Conservation (phyloP, 2,888 invertebrate species). For the Cheilosia vernalis region DNA sequence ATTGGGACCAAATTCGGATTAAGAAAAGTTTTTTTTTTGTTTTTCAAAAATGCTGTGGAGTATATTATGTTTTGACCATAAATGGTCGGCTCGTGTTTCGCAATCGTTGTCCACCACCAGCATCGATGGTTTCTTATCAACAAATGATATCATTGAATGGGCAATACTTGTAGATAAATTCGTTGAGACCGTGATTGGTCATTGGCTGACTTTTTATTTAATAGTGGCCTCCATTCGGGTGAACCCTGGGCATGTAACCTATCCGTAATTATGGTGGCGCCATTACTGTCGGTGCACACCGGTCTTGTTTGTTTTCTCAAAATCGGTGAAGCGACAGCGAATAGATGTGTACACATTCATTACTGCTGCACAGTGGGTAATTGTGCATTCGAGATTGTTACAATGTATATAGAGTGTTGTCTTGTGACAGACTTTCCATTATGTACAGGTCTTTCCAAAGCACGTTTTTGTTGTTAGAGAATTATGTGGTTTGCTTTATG, state of each 20-base stretch:
- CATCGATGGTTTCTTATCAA: neutral
- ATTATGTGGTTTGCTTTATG: no score
- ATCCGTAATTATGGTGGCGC: slow-evolving; percentile 6
- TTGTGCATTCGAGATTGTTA: no score
- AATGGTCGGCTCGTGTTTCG: slow-evolving; percentile 39
- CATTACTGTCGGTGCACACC: slow-evolving; percentile 1
- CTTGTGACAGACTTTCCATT: no score
- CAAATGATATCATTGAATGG: neutral
- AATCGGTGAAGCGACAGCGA: neutral
- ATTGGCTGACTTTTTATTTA: neutral
- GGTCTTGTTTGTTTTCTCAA: neutral
- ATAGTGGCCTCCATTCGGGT: neutral
- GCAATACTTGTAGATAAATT: neutral
- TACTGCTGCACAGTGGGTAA: no score
- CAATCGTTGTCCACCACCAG: neutral
- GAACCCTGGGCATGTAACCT: slow-evolving; percentile 3
- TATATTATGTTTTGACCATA: slow-evolving; percentile 60
- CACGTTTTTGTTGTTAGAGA: no score
- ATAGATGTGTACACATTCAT: no score
- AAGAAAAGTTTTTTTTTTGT: slow-evolving; percentile 4
- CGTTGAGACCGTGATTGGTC: neutral
- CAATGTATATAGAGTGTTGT: no score
- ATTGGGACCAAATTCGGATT: slow-evolving; percentile 56
- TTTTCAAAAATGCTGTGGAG: slow-evolving; percentile 36
- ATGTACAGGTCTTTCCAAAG: no score